A percentile compares a stretch with the other conserved stretches of the same genome.
phyloP scores from a whole-genome alignment of 2,113 vertebrate genomes.

The Galemys pyrenaicus region DNA sequence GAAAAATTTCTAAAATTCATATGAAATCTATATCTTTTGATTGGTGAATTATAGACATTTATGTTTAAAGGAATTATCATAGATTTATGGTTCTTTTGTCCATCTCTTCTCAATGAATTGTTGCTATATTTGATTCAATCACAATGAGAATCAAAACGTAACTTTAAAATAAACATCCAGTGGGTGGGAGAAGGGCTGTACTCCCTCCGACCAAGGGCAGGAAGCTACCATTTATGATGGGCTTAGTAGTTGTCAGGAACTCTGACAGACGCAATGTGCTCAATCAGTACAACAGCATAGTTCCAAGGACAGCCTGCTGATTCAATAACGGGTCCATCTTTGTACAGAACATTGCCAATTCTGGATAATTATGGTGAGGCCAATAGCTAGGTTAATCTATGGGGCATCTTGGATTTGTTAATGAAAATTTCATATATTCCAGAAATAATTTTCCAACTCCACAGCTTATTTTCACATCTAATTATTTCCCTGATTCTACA shows the following conservation, averaged over 20 bases:
- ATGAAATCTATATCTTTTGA: no score
- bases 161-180: neutral
- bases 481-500: slow-evolving; percentile 44
- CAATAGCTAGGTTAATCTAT: neutral
- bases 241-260: neutral
- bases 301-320: neutral
- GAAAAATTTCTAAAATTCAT: neutral
- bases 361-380: neutral
- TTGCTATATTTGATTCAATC: neutral
- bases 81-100: no score
- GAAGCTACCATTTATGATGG: neutral
- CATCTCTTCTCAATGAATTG: neutral
- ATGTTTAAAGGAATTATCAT: no score
- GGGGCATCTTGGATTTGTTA: neutral
- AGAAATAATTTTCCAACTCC: slow-evolving; percentile 41
- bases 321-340: neutral
- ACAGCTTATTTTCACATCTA: slow-evolving; percentile 34
- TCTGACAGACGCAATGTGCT: neutral
- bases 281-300: neutral
- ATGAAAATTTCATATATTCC: neutral
- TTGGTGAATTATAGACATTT: no score
- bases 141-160: neutral
- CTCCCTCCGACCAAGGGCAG: neutral
- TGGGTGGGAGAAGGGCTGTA: neutral
- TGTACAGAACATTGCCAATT: neutral